phyloP scores from a whole-genome alignment of 2,888 invertebrate genomes.

The Leucozona laternaria region DNA sequence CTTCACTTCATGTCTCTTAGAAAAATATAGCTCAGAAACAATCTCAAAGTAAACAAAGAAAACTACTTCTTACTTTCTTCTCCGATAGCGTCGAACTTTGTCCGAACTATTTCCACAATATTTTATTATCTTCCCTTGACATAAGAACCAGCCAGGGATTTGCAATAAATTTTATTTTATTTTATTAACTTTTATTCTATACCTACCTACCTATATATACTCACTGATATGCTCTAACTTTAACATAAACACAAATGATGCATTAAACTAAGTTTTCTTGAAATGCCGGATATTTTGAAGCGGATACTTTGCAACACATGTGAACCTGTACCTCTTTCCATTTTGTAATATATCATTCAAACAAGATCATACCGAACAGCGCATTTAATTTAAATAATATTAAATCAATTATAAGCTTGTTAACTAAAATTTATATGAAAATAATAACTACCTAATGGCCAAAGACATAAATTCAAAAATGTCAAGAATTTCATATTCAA shows the following conservation, averaged over 20 bases:
- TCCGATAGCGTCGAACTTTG: background rate
- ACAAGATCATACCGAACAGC: conserved; percentile 8
- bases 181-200: background rate
- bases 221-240: no score
- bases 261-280: conserved; percentile 1
- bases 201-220: no score
- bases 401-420: conserved; percentile 43
- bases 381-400: conserved; percentile 54
- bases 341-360: background rate
- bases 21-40: no score
- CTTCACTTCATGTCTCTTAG: no score
- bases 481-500: conserved; percentile 11
- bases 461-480: conserved; percentile 11
- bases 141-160: background rate
- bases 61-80: no score
- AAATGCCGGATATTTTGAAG: conserved; percentile 14
- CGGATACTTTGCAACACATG: background rate
- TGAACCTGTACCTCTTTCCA: background rate
- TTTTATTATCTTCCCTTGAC: background rate
- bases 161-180: background rate
- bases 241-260: background rate
- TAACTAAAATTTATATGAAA: conserved; percentile 45
- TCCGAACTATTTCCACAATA: background rate
- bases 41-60: no score
- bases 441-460: conserved; percentile 4